Percentiles rank a stretch among this genome's conserved stretches.
Evolutionary conservation across 2,797 vertebrate genomes (phyloP).

Genomic region (Darevskia nairensis): DNA sequence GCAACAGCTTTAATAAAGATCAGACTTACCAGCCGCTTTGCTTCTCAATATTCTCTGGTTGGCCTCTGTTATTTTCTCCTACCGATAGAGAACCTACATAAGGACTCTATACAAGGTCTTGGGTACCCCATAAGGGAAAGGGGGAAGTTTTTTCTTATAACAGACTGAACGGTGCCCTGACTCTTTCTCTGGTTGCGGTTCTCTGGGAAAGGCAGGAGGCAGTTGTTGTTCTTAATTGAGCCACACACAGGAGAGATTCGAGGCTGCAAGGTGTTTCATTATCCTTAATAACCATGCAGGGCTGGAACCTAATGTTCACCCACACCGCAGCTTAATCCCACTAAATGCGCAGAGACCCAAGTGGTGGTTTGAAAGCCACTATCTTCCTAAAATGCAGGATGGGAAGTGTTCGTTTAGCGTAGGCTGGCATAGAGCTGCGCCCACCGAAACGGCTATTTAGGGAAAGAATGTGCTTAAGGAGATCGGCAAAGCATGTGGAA

Average conservation of each 20-base stretch:
- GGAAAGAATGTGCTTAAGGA: background rate
- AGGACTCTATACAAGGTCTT: too few species aligned
- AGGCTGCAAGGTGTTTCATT: conserved; percentile 23
- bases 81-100: too few species aligned
- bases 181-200: background rate
- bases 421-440: background rate
- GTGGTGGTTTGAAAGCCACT: conserved; percentile 3
- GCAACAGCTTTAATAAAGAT: too few species aligned
- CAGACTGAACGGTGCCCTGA: background rate
- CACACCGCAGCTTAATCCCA: conserved; percentile 17
- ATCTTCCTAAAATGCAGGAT: conserved; percentile 20
- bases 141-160: too few species aligned
- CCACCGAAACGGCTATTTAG: background rate
- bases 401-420: conserved; percentile 5
- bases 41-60: too few species aligned
- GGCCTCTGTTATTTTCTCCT: too few species aligned
- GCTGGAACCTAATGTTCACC: conserved; percentile 23
- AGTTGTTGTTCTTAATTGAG: background rate
- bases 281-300: conserved; percentile 20
- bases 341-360: background rate
- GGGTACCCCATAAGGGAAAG: too few species aligned
- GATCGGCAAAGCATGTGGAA: background rate
- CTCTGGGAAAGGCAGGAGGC: background rate
- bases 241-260: background rate
- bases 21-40: too few species aligned